Percentiles rank a stretch among this genome's conserved stretches.
phyloP scores from a whole-genome alignment of 2,888 invertebrate genomes.

The Tholera decimalis region DNA sequence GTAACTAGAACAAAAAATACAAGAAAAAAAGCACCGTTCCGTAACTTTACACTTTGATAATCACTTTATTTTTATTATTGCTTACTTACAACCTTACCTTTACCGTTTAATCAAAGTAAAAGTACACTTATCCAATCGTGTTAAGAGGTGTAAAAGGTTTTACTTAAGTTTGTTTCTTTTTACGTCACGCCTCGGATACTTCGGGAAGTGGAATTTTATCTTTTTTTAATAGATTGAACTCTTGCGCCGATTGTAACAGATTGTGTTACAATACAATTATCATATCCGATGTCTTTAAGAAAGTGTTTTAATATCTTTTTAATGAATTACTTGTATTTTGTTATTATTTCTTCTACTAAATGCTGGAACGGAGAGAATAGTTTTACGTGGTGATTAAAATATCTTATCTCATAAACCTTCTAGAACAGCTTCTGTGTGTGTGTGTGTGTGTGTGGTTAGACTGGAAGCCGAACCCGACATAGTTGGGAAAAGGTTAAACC shows the following conservation, averaged over 20 bases:
- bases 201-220: conserved; percentile 67
- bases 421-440: no score
- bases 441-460: no score
- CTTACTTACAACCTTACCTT: conserved; percentile 28
- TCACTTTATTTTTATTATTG: conserved; percentile 59
- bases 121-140: not conserved
- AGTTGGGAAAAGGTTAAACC: no score
- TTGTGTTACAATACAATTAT: conserved; percentile 69
- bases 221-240: conserved; percentile 64
- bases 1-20: conserved; percentile 40
- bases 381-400: no score
- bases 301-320: conserved; percentile 39
- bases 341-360: not conserved
- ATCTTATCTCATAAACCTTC: no score
- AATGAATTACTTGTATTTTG: conserved; percentile 3
- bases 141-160: not conserved
- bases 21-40: conserved; percentile 36
- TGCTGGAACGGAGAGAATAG: no score
- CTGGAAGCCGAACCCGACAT: no score
- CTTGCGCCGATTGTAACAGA: conserved; percentile 67
- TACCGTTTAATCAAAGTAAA: not conserved
- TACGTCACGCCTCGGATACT: conserved; percentile 52
- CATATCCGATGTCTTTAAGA: conserved; percentile 43
- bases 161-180: conserved; percentile 2
- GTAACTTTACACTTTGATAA: conserved; percentile 63